Evolutionary conservation across 2,113 vertebrate genomes (phyloP).

Genomic region (Suncus etruscus): DNA sequence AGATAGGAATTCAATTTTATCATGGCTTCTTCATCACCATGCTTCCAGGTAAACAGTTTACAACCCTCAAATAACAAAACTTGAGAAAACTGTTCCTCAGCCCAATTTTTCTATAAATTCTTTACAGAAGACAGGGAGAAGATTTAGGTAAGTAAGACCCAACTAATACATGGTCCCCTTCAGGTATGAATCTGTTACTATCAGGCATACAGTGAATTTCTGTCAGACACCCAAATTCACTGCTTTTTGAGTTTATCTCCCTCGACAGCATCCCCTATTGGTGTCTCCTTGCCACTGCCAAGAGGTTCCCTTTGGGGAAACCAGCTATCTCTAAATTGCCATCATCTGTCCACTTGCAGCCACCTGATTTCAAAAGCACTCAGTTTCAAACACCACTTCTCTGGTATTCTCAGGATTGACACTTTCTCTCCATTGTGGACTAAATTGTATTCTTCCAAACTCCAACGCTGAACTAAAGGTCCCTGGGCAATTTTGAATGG

Average conservation of each 20-base stretch:
- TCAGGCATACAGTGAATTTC: background rate
- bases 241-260: background rate
- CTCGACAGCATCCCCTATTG: no score
- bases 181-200: background rate
- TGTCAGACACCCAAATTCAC: background rate
- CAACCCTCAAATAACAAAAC: background rate
- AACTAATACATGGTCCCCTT: background rate
- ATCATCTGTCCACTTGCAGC: background rate
- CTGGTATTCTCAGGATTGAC: background rate
- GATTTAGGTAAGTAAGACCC: background rate
- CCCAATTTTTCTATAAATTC: background rate
- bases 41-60: background rate
- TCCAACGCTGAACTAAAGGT: background rate
- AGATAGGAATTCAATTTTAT: background rate
- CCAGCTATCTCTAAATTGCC: background rate
- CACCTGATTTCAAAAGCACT: background rate
- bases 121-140: background rate
- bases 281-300: background rate
- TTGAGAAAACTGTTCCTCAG: background rate
- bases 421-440: background rate
- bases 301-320: background rate
- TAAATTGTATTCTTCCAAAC: background rate
- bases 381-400: background rate
- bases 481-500: background rate
- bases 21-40: background rate